A percentile compares a stretch with the other conserved stretches of the same genome.
phyloP scores from a whole-genome alignment of 2,797 vertebrate genomes.

The Silurus aristotelis region DNA sequence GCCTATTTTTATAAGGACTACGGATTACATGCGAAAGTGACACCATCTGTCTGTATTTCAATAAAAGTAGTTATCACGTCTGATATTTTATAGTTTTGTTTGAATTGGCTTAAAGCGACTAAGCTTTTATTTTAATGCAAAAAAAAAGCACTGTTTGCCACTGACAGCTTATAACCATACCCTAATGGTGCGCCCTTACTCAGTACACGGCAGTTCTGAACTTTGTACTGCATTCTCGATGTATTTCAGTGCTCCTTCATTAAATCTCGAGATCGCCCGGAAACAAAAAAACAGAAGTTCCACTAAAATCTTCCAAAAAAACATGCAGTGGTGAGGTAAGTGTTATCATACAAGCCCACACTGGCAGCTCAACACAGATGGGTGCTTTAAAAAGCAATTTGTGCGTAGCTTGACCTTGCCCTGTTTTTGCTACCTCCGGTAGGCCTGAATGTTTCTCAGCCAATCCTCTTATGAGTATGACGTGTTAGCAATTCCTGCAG shows the following conservation, averaged over 20 bases:
- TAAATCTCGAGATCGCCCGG: background rate
- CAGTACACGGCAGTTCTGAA: background rate
- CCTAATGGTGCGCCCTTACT: background rate
- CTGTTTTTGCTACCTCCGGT: constrained; percentile 30
- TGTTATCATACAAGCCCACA: constrained; percentile 31
- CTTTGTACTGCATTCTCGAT: background rate
- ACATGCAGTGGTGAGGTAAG: constrained; percentile 5
- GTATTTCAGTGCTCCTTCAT: background rate
- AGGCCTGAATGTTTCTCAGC: constrained; percentile 26
- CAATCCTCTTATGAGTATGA: constrained; percentile 27
- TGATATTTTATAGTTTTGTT: background rate
- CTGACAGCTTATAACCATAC: background rate
- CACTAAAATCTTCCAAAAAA: constrained; percentile 22
- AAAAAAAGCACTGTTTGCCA: background rate
- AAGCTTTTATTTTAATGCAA: too few relatives aligned
- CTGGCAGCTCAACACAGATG: constrained; percentile 40
- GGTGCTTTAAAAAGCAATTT: constrained; percentile 51
- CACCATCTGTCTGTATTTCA: background rate
- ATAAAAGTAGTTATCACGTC: background rate
- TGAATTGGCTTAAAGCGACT: background rate
- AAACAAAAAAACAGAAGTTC: constrained; percentile 19
- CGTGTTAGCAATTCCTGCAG: background rate
- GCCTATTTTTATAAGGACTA: background rate
- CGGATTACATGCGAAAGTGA: background rate
- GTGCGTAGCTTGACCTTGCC: constrained; percentile 43